A percentile compares a stretch with the other conserved stretches of the same genome.
phyloP scores from a whole-genome alignment of 2,797 vertebrate genomes.

The Paedocypris micromegethes region DNA sequence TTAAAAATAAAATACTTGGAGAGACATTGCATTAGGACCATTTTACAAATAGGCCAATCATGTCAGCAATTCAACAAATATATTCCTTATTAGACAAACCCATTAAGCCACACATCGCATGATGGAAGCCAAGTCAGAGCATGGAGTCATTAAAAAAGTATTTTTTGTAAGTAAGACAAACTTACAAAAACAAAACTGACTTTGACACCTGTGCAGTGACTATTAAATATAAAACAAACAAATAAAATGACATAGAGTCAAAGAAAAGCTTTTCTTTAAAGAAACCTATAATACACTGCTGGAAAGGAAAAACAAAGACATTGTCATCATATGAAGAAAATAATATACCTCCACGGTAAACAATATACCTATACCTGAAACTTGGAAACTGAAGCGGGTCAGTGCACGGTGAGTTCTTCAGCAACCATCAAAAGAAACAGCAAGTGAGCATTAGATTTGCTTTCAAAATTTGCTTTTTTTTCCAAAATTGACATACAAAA shows the following conservation, averaged over 20 bases:
- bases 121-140: not conserved
- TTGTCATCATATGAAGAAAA: constrained; percentile 12
- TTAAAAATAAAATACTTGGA: constrained; percentile 36
- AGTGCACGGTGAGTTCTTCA: too few species aligned
- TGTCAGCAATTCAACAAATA: constrained; percentile 30
- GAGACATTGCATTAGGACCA: constrained; percentile 23
- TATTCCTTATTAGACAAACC: constrained; percentile 24
- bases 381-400: too few species aligned
- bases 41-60: constrained; percentile 25
- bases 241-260: not conserved
- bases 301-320: constrained; percentile 14
- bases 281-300: not conserved
- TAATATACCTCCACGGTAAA: constrained; percentile 1
- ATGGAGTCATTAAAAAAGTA: too few species aligned
- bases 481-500: too few species aligned
- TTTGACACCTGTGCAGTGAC: too few species aligned
- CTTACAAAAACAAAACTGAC: too few species aligned
- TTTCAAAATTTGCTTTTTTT: too few species aligned
- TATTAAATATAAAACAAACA: not conserved
- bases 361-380: too few species aligned
- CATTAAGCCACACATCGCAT: constrained; percentile 17
- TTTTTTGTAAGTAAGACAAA: too few species aligned
- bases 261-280: constrained; percentile 6
- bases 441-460: too few species aligned
- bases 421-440: too few species aligned